These are phyloP conservation scores for Lepidochrysops patricia DNA, from an alignment of 2,888 invertebrate genomes.

Conservation along the genomic window DNA sequence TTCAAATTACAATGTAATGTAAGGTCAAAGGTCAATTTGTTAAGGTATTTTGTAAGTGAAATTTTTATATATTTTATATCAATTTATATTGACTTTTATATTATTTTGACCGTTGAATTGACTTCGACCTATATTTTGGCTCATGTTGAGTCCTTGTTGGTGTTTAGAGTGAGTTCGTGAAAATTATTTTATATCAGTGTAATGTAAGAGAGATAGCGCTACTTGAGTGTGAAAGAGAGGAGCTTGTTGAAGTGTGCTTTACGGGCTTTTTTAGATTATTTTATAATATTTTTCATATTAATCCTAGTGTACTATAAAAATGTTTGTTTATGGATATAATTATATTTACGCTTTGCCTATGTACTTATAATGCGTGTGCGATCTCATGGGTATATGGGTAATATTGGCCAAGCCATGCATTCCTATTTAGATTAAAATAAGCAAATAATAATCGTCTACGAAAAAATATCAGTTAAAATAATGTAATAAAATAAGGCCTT, in stretches of 20 bases:
- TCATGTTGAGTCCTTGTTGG: constrained; percentile 59
- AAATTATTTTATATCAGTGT: constrained; percentile 2
- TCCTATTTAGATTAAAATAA: neutral
- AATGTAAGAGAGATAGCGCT: neutral
- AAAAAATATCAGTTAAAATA: neutral
- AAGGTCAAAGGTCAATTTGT: neutral
- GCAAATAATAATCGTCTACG: neutral
- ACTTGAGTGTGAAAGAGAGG: neutral
- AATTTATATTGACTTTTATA: constrained; percentile 29
- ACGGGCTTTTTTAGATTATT: neutral
- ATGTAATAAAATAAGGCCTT: neutral
- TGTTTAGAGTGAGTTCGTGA: constrained; percentile 18
- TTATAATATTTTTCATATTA: constrained; percentile 6
- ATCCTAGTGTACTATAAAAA: constrained; percentile 15
- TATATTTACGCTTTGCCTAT: constrained; percentile 4
- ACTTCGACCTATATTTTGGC: constrained; percentile 47
- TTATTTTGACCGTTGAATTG: constrained; percentile 39
- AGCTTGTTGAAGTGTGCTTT: neutral
- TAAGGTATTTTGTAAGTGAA: neutral
- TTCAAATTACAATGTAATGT: too few species aligned
- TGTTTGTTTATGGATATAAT: neutral
- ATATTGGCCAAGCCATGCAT: neutral
- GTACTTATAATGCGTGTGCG: constrained; percentile 10
- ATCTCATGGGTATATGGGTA: neutral
- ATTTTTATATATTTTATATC: constrained; percentile 24